Percentiles rank a stretch among this genome's conserved stretches.
phyloP scores from a whole-genome alignment of 1,140 invertebrate genomes.

The Heliconius hermathena region DNA sequence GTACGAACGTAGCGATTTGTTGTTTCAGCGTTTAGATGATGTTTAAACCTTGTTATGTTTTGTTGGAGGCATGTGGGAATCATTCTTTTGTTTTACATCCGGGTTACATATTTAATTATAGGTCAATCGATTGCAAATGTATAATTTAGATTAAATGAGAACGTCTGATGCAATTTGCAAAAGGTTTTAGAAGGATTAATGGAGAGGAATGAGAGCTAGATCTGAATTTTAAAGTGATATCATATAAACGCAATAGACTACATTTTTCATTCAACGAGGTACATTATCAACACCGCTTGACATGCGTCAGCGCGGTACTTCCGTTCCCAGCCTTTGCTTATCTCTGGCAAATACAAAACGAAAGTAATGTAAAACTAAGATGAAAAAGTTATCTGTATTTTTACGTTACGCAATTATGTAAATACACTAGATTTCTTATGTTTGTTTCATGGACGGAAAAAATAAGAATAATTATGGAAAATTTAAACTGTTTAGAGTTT shows the following conservation, averaged over 20 bases:
- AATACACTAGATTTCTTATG: constrained; percentile 41
- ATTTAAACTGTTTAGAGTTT: background rate
- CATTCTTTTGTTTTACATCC: constrained; percentile 78
- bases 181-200: background rate
- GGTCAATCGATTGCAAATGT: constrained; percentile 26
- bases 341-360: constrained; percentile 76
- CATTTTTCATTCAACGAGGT: constrained; percentile 43
- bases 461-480: constrained; percentile 19
- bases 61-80: constrained; percentile 79
- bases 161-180: background rate
- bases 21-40: constrained; percentile 78
- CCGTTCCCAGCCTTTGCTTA: constrained; percentile 72
- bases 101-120: constrained; percentile 60
- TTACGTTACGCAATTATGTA: constrained; percentile 50
- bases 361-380: constrained; percentile 58
- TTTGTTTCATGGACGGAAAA: constrained; percentile 21
- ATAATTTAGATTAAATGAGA: background rate
- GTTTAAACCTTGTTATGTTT: constrained; percentile 77
- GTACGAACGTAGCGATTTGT: constrained; percentile 74
- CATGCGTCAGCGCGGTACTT: constrained; percentile 63
- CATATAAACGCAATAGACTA: constrained; percentile 1
- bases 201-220: background rate
- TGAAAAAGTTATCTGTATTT: constrained; percentile 58
- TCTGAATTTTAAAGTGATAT: background rate
- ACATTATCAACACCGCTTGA: constrained; percentile 58